Evolutionary conservation across 2,113 vertebrate species (phyloP).

Genomic region (Mobula hypostoma): DNA sequence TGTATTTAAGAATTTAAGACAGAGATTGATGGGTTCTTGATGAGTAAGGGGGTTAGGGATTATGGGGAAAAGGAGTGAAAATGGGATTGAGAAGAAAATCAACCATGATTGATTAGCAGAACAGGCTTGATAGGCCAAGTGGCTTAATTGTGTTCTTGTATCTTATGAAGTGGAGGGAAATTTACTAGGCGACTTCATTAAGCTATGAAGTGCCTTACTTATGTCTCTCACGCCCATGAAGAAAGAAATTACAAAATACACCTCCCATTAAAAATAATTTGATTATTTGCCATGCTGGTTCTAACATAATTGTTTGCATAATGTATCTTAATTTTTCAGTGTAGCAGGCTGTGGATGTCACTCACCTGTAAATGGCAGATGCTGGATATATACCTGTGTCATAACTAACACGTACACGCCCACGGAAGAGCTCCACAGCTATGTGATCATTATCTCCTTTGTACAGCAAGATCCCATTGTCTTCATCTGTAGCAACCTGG

Average conservation of each 20-base stretch:
- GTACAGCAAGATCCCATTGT: slow-evolving; percentile 88
- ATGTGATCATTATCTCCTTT: slow-evolving; percentile 89
- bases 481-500: slow-evolving; percentile 93
- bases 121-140: too few relatives aligned
- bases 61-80: too few relatives aligned
- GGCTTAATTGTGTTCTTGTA: too few relatives aligned
- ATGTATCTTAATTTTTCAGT: not conserved
- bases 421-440: slow-evolving; percentile 85
- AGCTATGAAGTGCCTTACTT: too few relatives aligned
- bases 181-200: too few relatives aligned
- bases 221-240: not conserved
- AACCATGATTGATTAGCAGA: too few relatives aligned
- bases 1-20: too few relatives aligned
- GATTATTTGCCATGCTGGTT: not conserved
- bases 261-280: not conserved
- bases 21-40: too few relatives aligned
- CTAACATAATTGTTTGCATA: not conserved
- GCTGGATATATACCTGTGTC: slow-evolving; percentile 84
- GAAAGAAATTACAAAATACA: not conserved
- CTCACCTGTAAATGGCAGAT: slow-evolving; percentile 95
- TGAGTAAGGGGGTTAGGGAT: too few relatives aligned
- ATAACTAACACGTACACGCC: slow-evolving; percentile 89
- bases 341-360: not conserved
- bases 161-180: too few relatives aligned
- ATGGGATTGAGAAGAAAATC: too few relatives aligned